These are phyloP conservation scores for Eulacestoma nigropectus DNA, from an alignment of 2,113 vertebrate genomes.

Conservation along the genomic window DNA sequence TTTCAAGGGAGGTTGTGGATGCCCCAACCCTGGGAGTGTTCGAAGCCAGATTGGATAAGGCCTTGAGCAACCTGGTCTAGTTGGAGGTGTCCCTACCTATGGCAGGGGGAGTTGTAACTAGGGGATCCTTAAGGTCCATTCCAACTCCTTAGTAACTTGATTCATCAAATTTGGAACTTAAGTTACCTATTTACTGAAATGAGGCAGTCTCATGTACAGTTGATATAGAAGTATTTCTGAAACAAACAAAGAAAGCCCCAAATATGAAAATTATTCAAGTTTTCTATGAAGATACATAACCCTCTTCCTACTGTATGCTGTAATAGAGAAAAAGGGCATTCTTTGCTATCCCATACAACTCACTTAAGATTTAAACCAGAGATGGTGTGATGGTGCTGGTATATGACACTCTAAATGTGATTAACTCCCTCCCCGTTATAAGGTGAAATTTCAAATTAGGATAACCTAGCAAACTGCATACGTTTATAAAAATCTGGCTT, in stretches of 20 bases:
- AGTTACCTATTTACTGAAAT: not conserved
- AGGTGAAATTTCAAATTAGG: not conserved
- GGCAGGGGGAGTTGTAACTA: accelerated
- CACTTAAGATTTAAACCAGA: not conserved
- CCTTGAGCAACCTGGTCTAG: not conserved
- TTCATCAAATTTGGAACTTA: not conserved
- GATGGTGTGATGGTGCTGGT: not conserved
- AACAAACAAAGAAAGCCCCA: not conserved
- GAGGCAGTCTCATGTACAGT: not conserved
- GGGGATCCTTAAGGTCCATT: not conserved
- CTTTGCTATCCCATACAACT: not conserved
- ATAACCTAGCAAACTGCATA: not conserved
- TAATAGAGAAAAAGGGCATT: not conserved
- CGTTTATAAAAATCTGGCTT: not conserved
- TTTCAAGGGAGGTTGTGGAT: not conserved
- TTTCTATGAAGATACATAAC: not conserved
- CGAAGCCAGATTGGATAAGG: not conserved
- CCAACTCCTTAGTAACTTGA: not conserved
- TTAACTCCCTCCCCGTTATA: not conserved
- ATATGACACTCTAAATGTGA: not conserved
- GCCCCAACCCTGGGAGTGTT: not conserved
- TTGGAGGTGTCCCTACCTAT: not conserved
- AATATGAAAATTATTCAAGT: not conserved
- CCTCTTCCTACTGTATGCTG: not conserved
- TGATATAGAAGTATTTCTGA: not conserved